A percentile compares a stretch with the other conserved stretches of the same genome.
Evolutionary conservation across 1,140 invertebrate genomes (phyloP).

Genomic region (Drosophila nigrodunni): DNA sequence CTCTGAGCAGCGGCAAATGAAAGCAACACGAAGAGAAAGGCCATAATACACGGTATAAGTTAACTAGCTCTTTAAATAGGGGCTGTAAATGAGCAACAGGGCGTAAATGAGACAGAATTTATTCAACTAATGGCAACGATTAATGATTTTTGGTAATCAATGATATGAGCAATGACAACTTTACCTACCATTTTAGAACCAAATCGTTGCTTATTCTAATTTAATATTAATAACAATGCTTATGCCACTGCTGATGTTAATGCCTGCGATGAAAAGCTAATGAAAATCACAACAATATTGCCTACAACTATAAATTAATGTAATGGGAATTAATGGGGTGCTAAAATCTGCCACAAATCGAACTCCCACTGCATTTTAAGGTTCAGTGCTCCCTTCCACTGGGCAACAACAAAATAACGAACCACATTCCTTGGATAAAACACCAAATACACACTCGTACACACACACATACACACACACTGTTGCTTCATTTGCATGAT

Average conservation of each 20-base stretch:
- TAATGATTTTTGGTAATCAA: neutral
- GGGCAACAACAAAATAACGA: constrained; percentile 1
- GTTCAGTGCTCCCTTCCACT: constrained; percentile 32
- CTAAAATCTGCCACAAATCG: neutral
- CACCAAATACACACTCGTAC: constrained; percentile 6
- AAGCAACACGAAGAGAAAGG: constrained; percentile 44
- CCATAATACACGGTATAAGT: neutral
- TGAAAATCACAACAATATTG: neutral
- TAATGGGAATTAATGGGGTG: neutral
- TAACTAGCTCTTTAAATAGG: constrained; percentile 10
- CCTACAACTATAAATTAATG: neutral
- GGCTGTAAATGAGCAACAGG: neutral
- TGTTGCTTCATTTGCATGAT: constrained; percentile 32
- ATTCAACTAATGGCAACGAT: neutral
- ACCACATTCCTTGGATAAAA: constrained; percentile 34
- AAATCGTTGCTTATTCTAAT: neutral
- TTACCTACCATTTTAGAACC: neutral
- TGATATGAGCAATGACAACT: neutral
- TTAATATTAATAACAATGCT: neutral
- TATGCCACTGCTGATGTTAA: neutral
- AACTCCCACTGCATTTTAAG: neutral
- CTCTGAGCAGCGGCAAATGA: constrained; percentile 33
- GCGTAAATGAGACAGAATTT: neutral
- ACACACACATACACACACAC: neutral
- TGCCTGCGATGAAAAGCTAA: neutral